phyloP scores from a whole-genome alignment of 2,888 invertebrate species.

The Troilus luridus region DNA sequence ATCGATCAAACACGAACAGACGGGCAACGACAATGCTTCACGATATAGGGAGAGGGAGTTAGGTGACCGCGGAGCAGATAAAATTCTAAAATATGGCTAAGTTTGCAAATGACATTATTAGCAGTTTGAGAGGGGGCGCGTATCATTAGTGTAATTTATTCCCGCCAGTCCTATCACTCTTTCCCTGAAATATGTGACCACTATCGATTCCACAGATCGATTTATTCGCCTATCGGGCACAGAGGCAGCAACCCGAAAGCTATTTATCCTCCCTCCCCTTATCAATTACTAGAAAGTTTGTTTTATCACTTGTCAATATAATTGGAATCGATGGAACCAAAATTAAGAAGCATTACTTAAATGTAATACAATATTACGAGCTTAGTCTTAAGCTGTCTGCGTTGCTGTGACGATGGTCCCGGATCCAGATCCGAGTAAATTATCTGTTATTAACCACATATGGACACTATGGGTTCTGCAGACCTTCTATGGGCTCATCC shows the following conservation, averaged over 20 bases:
- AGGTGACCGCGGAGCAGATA: not conserved
- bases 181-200: conserved; percentile 35
- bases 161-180: conserved; percentile 30
- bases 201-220: conserved; percentile 22
- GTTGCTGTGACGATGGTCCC: no score
- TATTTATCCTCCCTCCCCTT: not conserved
- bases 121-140: not conserved
- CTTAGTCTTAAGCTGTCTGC: no score
- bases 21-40: not conserved
- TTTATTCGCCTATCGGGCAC: not conserved
- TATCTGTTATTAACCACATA: no score
- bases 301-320: not conserved
- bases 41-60: not conserved
- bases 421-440: no score
- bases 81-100: conserved; percentile 31
- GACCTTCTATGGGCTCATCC: no score
- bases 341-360: not conserved
- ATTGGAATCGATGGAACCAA: not conserved
- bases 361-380: no score
- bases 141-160: conserved; percentile 44
- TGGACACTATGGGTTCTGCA: no score
- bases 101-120: conserved; percentile 50
- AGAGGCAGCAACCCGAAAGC: not conserved
- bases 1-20: conserved; percentile 22
- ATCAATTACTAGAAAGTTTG: not conserved